Evolutionary conservation across 2,113 vertebrate genomes (phyloP), one percentile per base, ranked within the genome.

Genomic region (Austrofundulus limnaeus): DNA sequence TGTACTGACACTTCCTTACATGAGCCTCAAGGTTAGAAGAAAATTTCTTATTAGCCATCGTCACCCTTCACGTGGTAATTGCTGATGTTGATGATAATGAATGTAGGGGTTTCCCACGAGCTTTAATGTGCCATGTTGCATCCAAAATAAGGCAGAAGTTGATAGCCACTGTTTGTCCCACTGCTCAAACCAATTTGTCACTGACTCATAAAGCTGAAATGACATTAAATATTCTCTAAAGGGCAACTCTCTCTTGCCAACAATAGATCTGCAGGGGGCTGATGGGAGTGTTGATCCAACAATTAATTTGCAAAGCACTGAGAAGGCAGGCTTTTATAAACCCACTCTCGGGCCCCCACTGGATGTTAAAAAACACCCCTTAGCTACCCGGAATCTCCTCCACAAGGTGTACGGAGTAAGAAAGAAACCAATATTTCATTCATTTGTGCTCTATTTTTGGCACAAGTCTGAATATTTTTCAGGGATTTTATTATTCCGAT

Each of bases 181-280:
- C 42, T 57, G 14, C 56, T 55, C 19, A 69, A 42, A 23, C 23
- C 49, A 43, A 54, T 58, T 71, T 63, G 43, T 66, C 28, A 52
- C 59, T 49, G 63, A 51, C 68, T 56, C 48, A 65, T 68, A 24
- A 61, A 49, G 64, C 43, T 49, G 58, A 65, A 59, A 62, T 68
- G 8, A 19, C 54, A 79, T 64, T 66, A 60, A 70, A 74, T 63
- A 19, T 57, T 75, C 73, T 75, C 58, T 66, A 38, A 82, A 72
- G 64, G 28, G 50, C 19, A 21, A 15, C 48, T 66, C n/a, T 66
- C 20, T 54, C 55, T 75, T 70, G 39, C 58, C 67, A 73, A 75
- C 64, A 75, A 75, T 75, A 70, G 49, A 72, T 69, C 74, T 63
- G 39, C 41, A 37, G 68, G 68, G 59, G 41, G 70, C 45, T 68